Percentiles rank a stretch among this genome's conserved stretches.
phyloP scores from a whole-genome alignment of 2,113 vertebrate species.

The Rhea pennata region DNA sequence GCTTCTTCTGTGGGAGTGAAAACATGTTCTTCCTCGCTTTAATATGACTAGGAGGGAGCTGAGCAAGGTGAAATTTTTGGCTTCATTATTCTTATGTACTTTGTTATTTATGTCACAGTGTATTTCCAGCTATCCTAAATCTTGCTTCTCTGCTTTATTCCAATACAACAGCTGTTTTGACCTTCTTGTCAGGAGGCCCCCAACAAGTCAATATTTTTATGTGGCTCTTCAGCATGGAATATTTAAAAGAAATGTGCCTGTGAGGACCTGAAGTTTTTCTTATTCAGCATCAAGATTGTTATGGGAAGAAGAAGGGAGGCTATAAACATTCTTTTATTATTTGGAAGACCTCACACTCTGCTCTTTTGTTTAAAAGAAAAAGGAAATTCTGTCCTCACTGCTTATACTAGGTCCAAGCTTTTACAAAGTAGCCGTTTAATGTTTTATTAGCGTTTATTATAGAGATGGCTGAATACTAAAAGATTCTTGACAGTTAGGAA shows the following conservation, averaged over 20 bases:
- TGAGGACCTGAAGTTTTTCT: background rate
- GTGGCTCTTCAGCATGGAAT: background rate
- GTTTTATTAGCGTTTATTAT: constrained; percentile 55
- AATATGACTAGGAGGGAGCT: background rate
- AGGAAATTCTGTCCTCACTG: constrained; percentile 67
- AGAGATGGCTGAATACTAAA: constrained; percentile 32
- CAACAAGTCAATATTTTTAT: background rate
- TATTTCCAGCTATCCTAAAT: background rate
- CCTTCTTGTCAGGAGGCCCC: background rate
- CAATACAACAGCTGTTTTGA: background rate
- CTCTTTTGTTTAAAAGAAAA: constrained; percentile 64
- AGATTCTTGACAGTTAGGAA: constrained; percentile 33
- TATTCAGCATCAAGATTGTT: background rate
- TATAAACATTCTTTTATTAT: constrained; percentile 57
- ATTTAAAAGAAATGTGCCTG: background rate
- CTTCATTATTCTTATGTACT: background rate
- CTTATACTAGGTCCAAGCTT: constrained; percentile 68
- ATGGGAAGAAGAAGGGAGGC: constrained; percentile 8
- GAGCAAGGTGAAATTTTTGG: background rate
- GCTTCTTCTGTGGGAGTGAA: accelerated
- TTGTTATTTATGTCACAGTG: background rate
- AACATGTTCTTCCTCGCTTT: background rate
- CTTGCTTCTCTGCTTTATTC: background rate
- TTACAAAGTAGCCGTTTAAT: constrained; percentile 60
- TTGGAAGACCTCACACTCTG: constrained; percentile 35